Base-by-base conservation (phyloP, 2,888 invertebrate genomes). In the Diploptera punctata region DNA sequence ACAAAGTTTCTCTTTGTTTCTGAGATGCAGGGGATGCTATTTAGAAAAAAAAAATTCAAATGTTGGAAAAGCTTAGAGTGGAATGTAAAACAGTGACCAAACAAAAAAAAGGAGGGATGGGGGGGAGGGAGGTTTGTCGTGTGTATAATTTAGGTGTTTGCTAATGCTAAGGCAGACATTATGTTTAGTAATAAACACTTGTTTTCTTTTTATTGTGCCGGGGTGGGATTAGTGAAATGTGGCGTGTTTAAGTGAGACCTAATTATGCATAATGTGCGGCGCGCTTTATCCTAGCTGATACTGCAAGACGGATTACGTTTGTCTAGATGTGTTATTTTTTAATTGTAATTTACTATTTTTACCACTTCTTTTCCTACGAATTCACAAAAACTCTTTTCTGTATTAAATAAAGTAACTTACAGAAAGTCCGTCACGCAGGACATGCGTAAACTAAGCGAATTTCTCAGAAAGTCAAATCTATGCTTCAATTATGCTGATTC, bases 301-400 rank as follows among this genome's bases (percentile, higher is more conserved):
- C 26, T 26, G 18, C 21, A 65, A 65, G 65, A 65, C 65, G 65
- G 65, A 65, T 65, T 65, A 65, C 44, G 65, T 16, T n/a, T 24
- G 26, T 26, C 26, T 21, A 65, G 65, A 65, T 65, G 29, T 65
- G 65, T 65, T 65, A 21, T 65, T 26, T 65, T 65, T 29, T n/a
- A 65, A 65, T 65, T 65, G 65, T 65, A 47, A 65, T 65, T 65
- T 65, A 65, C n/a, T 65, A 47, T 62, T 62, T 33, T 62, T n/a
- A n/a, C n/a, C n/a, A n/a, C n/a, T n/a, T n/a, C n/a, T n/a, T n/a
- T n/a, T n/a, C n/a, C n/a, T n/a, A n/a, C n/a, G n/a, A n/a, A n/a
- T n/a, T n/a, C n/a, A n/a, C n/a, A n/a, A n/a, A n/a, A n/a, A n/a
- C n/a, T n/a, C n/a, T n/a, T n/a, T n/a, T n/a, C n/a, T n/a, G n/a